Evolutionary conservation across 2,113 vertebrate species (phyloP), one percentile per base, ranked within the genome.

Genomic region (Oenanthe melanoleuca): DNA sequence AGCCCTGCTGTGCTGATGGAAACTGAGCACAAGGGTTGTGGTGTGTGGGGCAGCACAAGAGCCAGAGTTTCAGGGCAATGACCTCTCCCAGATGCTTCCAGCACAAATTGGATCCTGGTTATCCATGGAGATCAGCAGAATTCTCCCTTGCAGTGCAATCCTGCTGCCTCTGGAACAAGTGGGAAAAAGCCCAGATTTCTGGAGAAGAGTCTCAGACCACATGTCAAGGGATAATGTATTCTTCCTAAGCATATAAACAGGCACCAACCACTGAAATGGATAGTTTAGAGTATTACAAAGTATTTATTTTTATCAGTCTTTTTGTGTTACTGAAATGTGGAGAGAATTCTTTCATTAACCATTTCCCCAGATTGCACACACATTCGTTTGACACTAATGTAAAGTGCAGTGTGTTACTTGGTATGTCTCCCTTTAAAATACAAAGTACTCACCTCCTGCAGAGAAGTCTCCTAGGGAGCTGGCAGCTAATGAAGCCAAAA

Each of bases 401-500:
- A 52, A 86, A 80, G 19, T 31, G 60, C 47, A 53, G 26, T 12
- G 14, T 33, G 31, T 44, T 37, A 50, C 57, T 77, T 70, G 44
- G 42, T 86, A 40, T 14, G 14, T 75, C 81, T 92, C 37, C 59
- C 47, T 66, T 67, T 92, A 72, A 96, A 92, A 57, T 8, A 45
- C 4, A 73, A 72, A 83, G 37, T 16, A 11, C n/a, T 61, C 70
- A 44, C 67, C 80, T 83, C 55, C 71, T 55, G n/a, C 47, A 31
- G 79, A 81, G 84, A 88, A 45, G 34, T 53, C 42, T 80, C 84
- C 90, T 67, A 44, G 34, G 31, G 83, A 87, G 82, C 53, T 92
- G 80, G 86, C 65, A 95, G 75, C 61, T 81, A 92, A 88, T n/a
- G 72, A 93, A 84, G 80, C 88, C 64, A 84, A 95, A 89, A 96